Percentiles rank a stretch among this genome's conserved stretches.
Conservation (phyloP, 2,888 invertebrate genomes). For the Machimus rusticus region DNA sequence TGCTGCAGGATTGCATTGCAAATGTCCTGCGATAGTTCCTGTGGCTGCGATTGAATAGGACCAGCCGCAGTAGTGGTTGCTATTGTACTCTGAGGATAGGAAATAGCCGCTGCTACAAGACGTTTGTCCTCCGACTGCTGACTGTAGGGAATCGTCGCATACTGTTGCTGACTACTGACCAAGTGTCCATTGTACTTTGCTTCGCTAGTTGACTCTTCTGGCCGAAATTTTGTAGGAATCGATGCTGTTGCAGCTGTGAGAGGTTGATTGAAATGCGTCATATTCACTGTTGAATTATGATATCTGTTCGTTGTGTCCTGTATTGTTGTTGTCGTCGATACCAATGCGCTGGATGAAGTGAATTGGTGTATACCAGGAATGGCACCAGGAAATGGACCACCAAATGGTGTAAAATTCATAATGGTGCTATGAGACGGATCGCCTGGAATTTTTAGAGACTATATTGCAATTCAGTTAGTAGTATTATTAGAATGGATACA, state of each 20-base stretch:
- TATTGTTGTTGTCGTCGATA: conserved; percentile 69
- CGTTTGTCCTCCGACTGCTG: conserved; percentile 53
- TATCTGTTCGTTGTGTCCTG: conserved; percentile 56
- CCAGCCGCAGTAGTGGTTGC: conserved; percentile 52
- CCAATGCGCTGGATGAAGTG: conserved; percentile 63
- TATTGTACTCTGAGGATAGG: conserved; percentile 56
- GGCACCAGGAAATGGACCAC: conserved; percentile 78
- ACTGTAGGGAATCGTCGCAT: conserved; percentile 53
- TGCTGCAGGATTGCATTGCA: conserved; percentile 62
- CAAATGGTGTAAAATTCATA: conserved; percentile 90
- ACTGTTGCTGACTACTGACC: conserved; percentile 56
- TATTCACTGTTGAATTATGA: conserved; percentile 57
- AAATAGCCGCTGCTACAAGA: conserved; percentile 54
- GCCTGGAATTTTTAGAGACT: conserved; percentile 32
- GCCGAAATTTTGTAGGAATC: conserved; percentile 70
- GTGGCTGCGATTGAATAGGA: conserved; percentile 58
- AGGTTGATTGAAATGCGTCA: conserved; percentile 67
- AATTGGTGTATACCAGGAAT: conserved; percentile 86
- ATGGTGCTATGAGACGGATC: conserved; percentile 47
- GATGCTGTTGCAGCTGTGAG: conserved; percentile 50
- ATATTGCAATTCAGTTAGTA: background rate
- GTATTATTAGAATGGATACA: background rate
- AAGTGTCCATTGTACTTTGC: conserved; percentile 66
- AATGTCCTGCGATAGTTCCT: conserved; percentile 61
- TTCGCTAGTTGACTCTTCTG: conserved; percentile 65